Conservation (phyloP, 1,140 invertebrate species). For the Aphaenogaster ashmeadi region DNA sequence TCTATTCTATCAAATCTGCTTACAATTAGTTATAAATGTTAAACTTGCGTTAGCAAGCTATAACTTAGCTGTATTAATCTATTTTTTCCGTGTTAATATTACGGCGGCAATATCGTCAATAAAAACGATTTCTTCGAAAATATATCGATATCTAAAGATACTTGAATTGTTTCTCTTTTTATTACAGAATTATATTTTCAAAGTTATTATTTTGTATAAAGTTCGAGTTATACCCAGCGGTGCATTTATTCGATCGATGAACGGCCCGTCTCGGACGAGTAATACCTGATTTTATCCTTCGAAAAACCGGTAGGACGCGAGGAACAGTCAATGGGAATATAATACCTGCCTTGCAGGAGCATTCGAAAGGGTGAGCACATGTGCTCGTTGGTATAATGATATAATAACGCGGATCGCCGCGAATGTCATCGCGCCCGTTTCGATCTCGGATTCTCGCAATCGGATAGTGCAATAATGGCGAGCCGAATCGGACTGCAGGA, state of each 20-base stretch:
- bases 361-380: slow-evolving; percentile 43
- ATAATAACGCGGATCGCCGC: slow-evolving; percentile 45
- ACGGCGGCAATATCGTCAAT: too few relatives aligned
- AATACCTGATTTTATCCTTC: slow-evolving; percentile 58
- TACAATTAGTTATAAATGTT: too few relatives aligned
- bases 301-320: slow-evolving; percentile 52
- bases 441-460: slow-evolving; percentile 40
- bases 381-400: slow-evolving; percentile 43
- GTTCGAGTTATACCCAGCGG: not conserved
- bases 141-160: not conserved
- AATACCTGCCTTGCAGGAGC: slow-evolving; percentile 40
- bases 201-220: slow-evolving; percentile 16
- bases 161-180: not conserved
- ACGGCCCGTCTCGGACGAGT: slow-evolving; percentile 34
- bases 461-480: slow-evolving; percentile 28
- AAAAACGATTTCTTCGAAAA: too few relatives aligned
- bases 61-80: too few relatives aligned
- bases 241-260: slow-evolving; percentile 52
- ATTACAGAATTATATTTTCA: not conserved
- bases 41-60: too few relatives aligned
- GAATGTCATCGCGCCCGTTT: slow-evolving; percentile 46
- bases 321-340: slow-evolving; percentile 58
- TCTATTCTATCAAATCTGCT: too few relatives aligned
- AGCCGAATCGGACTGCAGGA: slow-evolving; percentile 13
- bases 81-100: too few relatives aligned